Conservation (phyloP, 2,888 invertebrate genomes). For the Hecatera dysodea region DNA sequence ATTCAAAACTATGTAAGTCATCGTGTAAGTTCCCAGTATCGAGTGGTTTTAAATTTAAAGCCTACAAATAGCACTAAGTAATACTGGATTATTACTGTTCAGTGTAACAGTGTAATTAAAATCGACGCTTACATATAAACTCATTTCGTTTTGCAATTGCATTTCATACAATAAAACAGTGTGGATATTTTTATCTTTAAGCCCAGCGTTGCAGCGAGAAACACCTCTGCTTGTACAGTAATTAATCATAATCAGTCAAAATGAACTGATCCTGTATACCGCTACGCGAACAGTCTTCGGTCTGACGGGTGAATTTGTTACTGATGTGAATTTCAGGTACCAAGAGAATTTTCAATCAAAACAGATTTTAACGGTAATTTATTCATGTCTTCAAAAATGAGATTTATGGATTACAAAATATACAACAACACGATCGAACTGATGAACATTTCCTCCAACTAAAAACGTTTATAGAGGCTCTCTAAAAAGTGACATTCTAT, state of each 20-base stretch:
- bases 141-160: slow-evolving; percentile 46
- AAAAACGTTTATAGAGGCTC: background rate
- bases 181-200: slow-evolving; percentile 22
- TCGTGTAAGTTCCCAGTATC: slow-evolving; percentile 18
- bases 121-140: slow-evolving; percentile 35
- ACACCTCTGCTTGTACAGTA: background rate
- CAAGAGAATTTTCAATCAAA: background rate
- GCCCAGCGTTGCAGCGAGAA: slow-evolving; percentile 5
- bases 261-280: background rate
- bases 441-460: too few species aligned
- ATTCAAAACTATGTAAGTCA: slow-evolving; percentile 49
- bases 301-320: background rate
- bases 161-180: slow-evolving; percentile 34
- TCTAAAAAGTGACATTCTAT: too few species aligned
- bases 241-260: slow-evolving; percentile 39
- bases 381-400: background rate
- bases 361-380: background rate
- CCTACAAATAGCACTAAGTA: slow-evolving; percentile 19
- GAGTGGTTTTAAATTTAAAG: slow-evolving; percentile 19
- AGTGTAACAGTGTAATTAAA: slow-evolving; percentile 45
- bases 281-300: background rate
- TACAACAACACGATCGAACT: background rate
- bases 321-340: slow-evolving; percentile 3
- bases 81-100: slow-evolving; percentile 25
- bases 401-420: background rate